Conservation (phyloP, 2,797 vertebrate genomes). For the Telmatherina bonti region DNA sequence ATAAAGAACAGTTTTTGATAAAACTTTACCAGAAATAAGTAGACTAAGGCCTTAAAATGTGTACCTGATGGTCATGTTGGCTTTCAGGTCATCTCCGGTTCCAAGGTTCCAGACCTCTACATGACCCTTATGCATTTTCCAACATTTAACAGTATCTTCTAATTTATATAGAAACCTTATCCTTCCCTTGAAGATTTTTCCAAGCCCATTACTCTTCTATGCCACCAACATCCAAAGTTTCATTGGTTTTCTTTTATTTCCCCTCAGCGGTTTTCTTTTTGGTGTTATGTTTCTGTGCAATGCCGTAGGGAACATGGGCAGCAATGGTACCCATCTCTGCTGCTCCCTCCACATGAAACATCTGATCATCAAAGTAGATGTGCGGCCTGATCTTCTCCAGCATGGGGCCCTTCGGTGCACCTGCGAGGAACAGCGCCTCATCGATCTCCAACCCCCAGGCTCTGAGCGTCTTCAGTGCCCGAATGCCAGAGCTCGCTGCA, state of each 20-base stretch:
- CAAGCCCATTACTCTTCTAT: neutral
- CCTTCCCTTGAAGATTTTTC: neutral
- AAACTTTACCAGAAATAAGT: constrained; percentile 6
- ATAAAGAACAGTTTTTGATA: constrained; percentile 9
- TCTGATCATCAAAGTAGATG: constrained; percentile 99
- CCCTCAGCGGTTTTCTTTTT: constrained; percentile 58
- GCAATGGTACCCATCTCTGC: constrained; percentile 93
- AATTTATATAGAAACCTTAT: constrained; percentile 5
- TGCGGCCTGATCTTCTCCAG: constrained; percentile 96
- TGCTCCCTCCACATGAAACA: constrained; percentile 97
- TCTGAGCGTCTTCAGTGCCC: constrained; percentile 95
- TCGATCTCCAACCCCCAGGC: constrained; percentile 97
- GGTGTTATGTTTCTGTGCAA: constrained; percentile 86
- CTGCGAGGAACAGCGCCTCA: constrained; percentile 94
- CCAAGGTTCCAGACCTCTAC: constrained; percentile 46
- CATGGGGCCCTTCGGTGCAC: constrained; percentile 95
- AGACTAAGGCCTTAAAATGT: constrained; percentile 12
- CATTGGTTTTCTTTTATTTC: constrained; percentile 62
- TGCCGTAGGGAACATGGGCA: constrained; percentile 95
- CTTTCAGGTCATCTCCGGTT: constrained; percentile 33
- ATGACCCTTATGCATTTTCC: constrained; percentile 43
- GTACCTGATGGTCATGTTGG: constrained; percentile 9
- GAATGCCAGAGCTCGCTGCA: constrained; percentile 95
- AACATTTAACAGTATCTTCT: constrained; percentile 21
- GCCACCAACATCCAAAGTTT: neutral